Evolutionary conservation across 2,113 vertebrate species (phyloP).

Genomic region (Saccopteryx bilineata): DNA sequence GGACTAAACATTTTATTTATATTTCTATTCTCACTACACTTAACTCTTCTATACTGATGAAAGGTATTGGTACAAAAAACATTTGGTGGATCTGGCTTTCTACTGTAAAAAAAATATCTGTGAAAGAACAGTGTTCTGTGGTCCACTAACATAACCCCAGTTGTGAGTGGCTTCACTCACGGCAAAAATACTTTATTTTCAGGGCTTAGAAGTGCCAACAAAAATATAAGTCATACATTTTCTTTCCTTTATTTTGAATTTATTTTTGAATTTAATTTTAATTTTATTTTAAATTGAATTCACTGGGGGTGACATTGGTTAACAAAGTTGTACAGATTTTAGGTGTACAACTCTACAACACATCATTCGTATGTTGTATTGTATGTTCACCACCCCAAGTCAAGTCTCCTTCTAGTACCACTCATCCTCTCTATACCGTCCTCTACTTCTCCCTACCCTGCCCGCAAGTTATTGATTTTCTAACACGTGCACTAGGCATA

Average conservation of each 20-base stretch:
- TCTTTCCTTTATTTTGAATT: background rate
- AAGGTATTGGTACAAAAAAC: background rate
- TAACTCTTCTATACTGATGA: constrained; percentile 3
- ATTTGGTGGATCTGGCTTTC: background rate
- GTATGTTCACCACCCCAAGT: too few species aligned
- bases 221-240: constrained; percentile 1
- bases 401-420: too few species aligned
- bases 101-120: background rate
- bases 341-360: too few species aligned
- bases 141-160: background rate
- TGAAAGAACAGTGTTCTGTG: background rate
- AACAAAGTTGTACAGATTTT: too few species aligned
- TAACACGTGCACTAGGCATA: background rate
- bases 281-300: too few species aligned
- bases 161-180: background rate
- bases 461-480: background rate
- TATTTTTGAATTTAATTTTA: too few species aligned
- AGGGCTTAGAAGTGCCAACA: background rate
- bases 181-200: background rate
- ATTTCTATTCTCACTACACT: constrained; percentile 23
- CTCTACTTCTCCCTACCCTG: too few species aligned
- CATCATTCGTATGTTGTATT: too few species aligned
- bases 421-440: too few species aligned
- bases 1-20: background rate
- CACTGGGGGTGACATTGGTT: too few species aligned